These are phyloP conservation scores for Donacobius atricapilla DNA, from an alignment of 2,113 vertebrate genomes.

Conservation along the genomic window DNA sequence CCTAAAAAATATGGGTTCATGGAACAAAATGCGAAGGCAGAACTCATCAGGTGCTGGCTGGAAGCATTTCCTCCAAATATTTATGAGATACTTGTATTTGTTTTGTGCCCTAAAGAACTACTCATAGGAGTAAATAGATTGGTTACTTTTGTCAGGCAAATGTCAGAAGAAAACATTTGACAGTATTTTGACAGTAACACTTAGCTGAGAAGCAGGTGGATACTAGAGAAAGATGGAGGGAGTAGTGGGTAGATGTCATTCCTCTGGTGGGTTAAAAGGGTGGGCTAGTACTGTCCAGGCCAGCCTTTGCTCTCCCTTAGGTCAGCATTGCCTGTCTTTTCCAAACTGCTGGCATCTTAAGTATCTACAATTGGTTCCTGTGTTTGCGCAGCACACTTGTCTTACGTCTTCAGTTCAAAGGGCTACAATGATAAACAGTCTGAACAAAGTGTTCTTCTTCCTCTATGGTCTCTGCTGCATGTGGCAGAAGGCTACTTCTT, in stretches of 20 bases:
- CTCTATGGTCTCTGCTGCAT: not conserved
- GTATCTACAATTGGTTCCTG: slow-evolving; percentile 23
- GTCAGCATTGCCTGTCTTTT: not conserved
- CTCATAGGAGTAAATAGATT: not conserved
- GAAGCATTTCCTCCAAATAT: not conserved
- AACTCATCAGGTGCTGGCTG: not conserved
- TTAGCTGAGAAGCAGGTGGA: not conserved
- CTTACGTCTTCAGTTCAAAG: slow-evolving; percentile 37
- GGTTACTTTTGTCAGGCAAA: not conserved
- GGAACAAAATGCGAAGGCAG: not conserved
- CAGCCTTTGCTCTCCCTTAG: not conserved
- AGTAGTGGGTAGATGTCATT: not conserved
- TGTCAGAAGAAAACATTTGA: not conserved
- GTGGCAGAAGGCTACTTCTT: not conserved
- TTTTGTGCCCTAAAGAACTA: not conserved
- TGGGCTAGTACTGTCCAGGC: not conserved
- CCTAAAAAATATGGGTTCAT: not conserved
- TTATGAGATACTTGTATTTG: not conserved
- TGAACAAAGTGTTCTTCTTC: slow-evolving; percentile 10
- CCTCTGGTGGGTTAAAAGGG: not conserved
- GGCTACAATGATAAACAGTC: slow-evolving; percentile 2
- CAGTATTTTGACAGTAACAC: not conserved
- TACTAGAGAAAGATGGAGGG: not conserved
- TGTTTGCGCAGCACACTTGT: not conserved
- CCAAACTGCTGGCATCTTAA: not conserved